Conservation (phyloP, 2,888 invertebrate genomes). For the Rhyacophila evoluta region DNA sequence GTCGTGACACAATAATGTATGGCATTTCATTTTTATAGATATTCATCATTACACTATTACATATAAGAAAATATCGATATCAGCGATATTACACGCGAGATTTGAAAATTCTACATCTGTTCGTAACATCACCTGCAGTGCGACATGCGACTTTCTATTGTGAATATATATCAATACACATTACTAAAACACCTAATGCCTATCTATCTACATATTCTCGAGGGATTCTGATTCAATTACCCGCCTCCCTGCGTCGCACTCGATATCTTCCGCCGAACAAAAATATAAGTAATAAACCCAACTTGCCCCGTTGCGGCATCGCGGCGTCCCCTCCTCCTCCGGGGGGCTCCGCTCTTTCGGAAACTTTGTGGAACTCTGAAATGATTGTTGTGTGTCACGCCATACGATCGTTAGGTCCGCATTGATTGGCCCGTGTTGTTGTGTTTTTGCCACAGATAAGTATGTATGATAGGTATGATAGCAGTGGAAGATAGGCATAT, state of each 20-base stretch:
- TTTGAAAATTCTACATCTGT: too few species aligned
- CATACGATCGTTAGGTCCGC: background rate
- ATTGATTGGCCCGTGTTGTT: background rate
- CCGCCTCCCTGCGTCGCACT: background rate
- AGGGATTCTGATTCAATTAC: background rate
- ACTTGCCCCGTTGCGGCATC: background rate
- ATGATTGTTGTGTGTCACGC: slow-evolving; percentile 21
- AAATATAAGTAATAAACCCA: background rate
- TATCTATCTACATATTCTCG: background rate
- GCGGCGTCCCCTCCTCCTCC: background rate
- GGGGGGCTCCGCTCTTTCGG: background rate
- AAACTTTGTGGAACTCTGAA: slow-evolving; percentile 22
- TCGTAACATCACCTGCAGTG: too few species aligned
- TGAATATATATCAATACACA: background rate
- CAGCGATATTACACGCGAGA: too few species aligned
- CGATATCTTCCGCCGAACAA: background rate
- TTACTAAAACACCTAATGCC: background rate
- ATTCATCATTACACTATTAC: too few species aligned
- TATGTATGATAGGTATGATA: background rate
- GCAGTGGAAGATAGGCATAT: background rate
- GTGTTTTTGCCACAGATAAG: background rate
- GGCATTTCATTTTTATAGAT: too few species aligned
- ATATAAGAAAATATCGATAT: too few species aligned
- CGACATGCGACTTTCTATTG: too few species aligned
- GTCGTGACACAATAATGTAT: too few species aligned